Percentiles rank a stretch among this genome's conserved stretches.
phyloP scores from a whole-genome alignment of 2,113 vertebrate species.

The Pandion haliaetus region DNA sequence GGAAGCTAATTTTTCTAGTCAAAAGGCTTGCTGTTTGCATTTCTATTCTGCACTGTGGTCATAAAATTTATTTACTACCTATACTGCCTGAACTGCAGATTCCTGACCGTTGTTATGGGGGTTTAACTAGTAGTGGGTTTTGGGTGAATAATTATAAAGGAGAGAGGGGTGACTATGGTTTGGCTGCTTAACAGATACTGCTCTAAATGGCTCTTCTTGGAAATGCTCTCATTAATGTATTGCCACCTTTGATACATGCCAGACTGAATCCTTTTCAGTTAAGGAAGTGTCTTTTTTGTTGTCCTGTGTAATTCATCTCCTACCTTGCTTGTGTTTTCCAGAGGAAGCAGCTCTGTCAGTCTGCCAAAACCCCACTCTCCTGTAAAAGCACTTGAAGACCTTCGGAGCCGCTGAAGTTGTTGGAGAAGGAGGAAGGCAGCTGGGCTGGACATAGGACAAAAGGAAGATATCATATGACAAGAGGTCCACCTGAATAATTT shows the following conservation, averaged over 20 bases:
- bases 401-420: background rate
- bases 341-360: background rate
- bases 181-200: background rate
- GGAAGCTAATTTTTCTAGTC: background rate
- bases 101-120: background rate
- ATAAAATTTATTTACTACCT: background rate
- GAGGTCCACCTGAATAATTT: no score
- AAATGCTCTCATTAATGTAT: background rate
- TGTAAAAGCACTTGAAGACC: background rate
- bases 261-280: background rate
- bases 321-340: background rate
- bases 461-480: background rate
- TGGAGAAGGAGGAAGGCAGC: background rate
- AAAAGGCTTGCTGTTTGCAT: background rate
- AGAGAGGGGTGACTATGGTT: background rate
- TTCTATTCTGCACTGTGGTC: background rate
- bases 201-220: background rate
- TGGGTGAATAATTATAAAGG: background rate
- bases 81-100: background rate
- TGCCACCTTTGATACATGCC: background rate
- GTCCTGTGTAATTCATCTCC: background rate
- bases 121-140: background rate
- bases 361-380: background rate
- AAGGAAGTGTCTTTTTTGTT: background rate
- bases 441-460: background rate